Evolutionary conservation across 2,113 vertebrate genomes (phyloP), one percentile per base, ranked within the genome.

Genomic region (Mobula hypostoma): DNA sequence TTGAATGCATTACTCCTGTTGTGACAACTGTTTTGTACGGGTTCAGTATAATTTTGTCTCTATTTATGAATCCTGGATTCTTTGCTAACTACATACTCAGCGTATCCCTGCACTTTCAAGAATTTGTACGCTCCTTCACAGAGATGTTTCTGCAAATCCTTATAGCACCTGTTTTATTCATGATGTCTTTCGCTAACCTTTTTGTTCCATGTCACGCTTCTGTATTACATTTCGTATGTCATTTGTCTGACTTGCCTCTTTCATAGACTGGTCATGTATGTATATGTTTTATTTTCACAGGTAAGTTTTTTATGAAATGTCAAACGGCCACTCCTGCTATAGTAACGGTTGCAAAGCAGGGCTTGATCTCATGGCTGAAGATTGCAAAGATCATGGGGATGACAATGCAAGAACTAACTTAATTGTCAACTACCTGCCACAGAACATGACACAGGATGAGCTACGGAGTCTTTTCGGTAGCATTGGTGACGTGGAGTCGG

Each of bases 391-490:
- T 29, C 97, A 98, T 94, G 97, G 97, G 95, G 98, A 99, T 29
- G 97, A 98, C 94, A 97, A 97, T 12, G 97, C 97, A 95, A 98
- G 98, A 97, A 99, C 99, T 94, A 99, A 99, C 96, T 96, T 99
- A 94, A 99, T 99, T 76, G 98, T 99, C 94, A 99, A 99, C 97
- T 99, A 99, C 97, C 97, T 99, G 96, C 99, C 98, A 94, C 99
- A 99, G 97, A 99, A 98, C 96, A 99, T 99, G 99, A 98, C 98
- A 0, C 99, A 99, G 95, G 99, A 99, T 94, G 99, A 99, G 95
- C 95, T 99, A 36, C 98, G 98, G 77, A 99, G 98, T 95, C 98
- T 99, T 40, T 99, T 99, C 95, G 98, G 98, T 97, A 99, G 98
- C 95, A 99, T 99, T 0, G 99, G 99, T 0, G 98, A 99, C 96